These are phyloP conservation scores for Choreutis nemorana DNA, from an alignment of 2,888 invertebrate genomes.

Conservation along the genomic window DNA sequence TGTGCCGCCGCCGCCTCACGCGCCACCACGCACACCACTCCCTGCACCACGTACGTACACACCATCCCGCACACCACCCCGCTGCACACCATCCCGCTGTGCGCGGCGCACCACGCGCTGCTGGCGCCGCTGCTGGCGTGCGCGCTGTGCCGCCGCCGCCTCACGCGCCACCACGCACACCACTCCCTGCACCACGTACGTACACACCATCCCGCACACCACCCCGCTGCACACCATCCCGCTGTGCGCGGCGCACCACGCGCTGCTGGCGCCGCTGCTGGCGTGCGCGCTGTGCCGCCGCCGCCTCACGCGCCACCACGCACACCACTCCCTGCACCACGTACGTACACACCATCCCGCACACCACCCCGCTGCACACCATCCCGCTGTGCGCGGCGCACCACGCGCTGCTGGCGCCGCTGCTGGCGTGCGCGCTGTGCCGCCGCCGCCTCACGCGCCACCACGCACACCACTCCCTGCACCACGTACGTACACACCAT, in stretches of 20 bases:
- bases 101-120: constrained; percentile 24
- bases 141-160: constrained; percentile 72
- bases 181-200: constrained; percentile 33
- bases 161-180: constrained; percentile 19
- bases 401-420: too few species aligned
- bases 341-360: neutral
- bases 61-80: constrained; percentile 64
- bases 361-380: neutral
- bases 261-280: constrained; percentile 74
- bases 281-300: constrained; percentile 81
- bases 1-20: neutral
- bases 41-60: neutral
- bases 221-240: constrained; percentile 73
- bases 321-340: constrained; percentile 15
- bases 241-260: constrained; percentile 75
- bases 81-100: neutral
- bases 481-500: too few species aligned
- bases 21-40: neutral
- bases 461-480: too few species aligned
- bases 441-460: too few species aligned
- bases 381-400: neutral
- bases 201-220: constrained; percentile 71
- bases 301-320: constrained; percentile 76
- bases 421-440: too few species aligned
- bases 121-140: constrained; percentile 71